Evolutionary conservation across 2,797 vertebrate species (phyloP).

Genomic region (Phataginus tetradactyla): DNA sequence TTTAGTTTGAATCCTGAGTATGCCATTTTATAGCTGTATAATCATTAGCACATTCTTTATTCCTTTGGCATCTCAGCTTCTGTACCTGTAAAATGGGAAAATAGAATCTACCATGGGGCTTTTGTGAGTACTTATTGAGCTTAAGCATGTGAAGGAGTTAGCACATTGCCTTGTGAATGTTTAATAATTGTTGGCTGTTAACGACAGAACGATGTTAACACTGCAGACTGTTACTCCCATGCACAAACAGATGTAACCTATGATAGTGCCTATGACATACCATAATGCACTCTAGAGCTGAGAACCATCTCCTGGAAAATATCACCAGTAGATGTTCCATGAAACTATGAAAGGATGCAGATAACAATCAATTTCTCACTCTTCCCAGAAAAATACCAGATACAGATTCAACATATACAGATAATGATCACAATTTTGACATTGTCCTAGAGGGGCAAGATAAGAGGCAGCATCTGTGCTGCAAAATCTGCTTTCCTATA

Average conservation of each 20-base stretch:
- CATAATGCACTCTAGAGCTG: background rate
- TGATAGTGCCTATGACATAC: background rate
- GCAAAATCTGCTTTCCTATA: slow-evolving; percentile 1
- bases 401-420: background rate
- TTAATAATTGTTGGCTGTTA: slow-evolving; percentile 9
- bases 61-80: background rate
- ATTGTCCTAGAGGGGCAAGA: background rate
- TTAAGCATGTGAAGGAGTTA: slow-evolving; percentile 16
- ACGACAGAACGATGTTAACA: background rate
- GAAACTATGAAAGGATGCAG: background rate
- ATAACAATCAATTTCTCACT: background rate
- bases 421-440: slow-evolving; percentile 47
- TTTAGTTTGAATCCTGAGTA: background rate
- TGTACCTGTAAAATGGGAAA: background rate
- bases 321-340: background rate
- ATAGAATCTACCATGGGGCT: background rate
- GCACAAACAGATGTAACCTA: background rate
- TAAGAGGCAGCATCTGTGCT: background rate
- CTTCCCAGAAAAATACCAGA: slow-evolving; percentile 2
- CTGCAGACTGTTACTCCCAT: background rate
- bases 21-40: background rate
- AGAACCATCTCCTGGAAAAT: slow-evolving; percentile 7
- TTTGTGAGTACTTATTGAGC: background rate
- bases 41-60: background rate
- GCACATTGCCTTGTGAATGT: background rate